Base-by-base conservation (phyloP, 30 jellyfish, hydroid and myxozoan species). In the Turritopsis rubra region DNA sequence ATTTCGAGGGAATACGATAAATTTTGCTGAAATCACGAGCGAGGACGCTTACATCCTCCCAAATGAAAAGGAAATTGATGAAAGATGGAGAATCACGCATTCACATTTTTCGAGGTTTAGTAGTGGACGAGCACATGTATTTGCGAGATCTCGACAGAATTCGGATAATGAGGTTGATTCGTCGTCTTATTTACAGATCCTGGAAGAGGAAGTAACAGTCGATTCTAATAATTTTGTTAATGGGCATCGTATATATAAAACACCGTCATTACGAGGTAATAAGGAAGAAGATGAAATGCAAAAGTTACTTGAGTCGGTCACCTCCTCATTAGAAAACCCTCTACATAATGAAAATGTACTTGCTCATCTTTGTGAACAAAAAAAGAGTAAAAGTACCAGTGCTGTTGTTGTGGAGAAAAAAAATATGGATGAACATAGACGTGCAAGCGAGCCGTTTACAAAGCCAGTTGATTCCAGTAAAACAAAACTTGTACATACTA, bases 11-110 rank as follows among this genome's bases (percentile, higher is more conserved):
- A 68, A 68, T 68, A 68, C 28, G 30, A 68, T 68, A 8, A 16
- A 23, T n/a, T 78, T 28, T 78, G 85, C 85, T 16, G 85, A 78
- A 78, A 78, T 78, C 29, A 78, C 85, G 7, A 22, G 81, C 18
- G 85, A 78, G 53, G 85, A 78, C 8, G 52, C 54, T 29, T 78
- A 78, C 29, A 29, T 78, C 53, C 79, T 28, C 22, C 85, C 85
- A 16, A 78, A 78, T 29, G 85, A 78, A 52, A 83, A 79, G 8
- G 79, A 78, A 23, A 22, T 30, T 52, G 85, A 78, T 74, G 53
- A 24, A 9, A 30, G 18, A 26, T 26, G 65, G 65, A 74, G 26
- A 23, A 74, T 23, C 60, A 26, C 26, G n/a, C 82, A 74, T 23
- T 30, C 53, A 7, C 52, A 24, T 30, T 29, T 74, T 31, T 20